Conservation (phyloP, 2,888 invertebrate species). For the Dendrolimus houi region DNA sequence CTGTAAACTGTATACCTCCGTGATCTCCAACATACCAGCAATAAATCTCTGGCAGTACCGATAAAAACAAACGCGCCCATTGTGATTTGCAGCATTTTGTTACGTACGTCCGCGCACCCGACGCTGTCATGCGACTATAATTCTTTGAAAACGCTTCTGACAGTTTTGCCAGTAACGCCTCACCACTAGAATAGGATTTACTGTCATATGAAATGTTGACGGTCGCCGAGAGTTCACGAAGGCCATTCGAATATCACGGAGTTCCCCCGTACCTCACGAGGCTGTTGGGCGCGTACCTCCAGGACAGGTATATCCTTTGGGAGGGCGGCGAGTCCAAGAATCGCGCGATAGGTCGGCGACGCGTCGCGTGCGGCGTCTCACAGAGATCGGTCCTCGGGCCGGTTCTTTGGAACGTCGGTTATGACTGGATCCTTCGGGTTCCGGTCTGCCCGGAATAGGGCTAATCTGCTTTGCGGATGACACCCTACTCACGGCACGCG, state of each 20-base stretch:
- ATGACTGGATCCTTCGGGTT: too few relatives aligned
- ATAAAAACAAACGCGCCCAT: conserved; percentile 33
- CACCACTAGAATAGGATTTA: conserved; percentile 46
- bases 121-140: conserved; percentile 50
- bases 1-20: not conserved
- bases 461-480: too few relatives aligned
- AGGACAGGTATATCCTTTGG: too few relatives aligned
- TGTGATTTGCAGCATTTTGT: conserved; percentile 45
- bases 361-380: too few relatives aligned
- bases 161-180: conserved; percentile 37
- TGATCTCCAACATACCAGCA: not conserved
- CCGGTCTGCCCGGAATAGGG: too few relatives aligned
- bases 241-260: conserved; percentile 21
- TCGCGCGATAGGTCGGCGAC: too few relatives aligned
- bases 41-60: conserved; percentile 25
- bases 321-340: too few relatives aligned
- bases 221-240: conserved; percentile 25
- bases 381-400: too few relatives aligned
- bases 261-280: too few relatives aligned
- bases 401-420: too few relatives aligned
- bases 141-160: conserved; percentile 57
- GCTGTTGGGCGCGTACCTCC: too few relatives aligned
- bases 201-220: conserved; percentile 42
- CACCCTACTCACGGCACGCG: too few relatives aligned
- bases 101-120: conserved; percentile 28